A percentile compares a stretch with the other conserved stretches of the same genome.
Evolutionary conservation across 2,113 vertebrate genomes (phyloP).

Genomic region (Chionodraco myersi): DNA sequence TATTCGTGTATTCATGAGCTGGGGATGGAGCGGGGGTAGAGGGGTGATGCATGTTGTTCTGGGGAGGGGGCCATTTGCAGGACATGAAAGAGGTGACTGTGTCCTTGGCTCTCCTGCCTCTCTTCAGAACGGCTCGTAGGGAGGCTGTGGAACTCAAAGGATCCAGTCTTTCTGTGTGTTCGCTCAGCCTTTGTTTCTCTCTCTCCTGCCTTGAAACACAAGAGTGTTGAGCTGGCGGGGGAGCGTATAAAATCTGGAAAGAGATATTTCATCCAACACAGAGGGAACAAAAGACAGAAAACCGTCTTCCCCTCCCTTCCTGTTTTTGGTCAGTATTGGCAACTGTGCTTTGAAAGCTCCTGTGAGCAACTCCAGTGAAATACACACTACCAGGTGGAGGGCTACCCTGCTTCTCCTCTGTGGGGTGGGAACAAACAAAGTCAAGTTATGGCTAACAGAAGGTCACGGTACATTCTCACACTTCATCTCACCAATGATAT

Average conservation of each 20-base stretch:
- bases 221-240: slow-evolving; percentile 29
- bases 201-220: slow-evolving; percentile 31
- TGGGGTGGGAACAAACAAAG: too few relatives aligned
- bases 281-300: slow-evolving; percentile 26
- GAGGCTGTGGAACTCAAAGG: slow-evolving; percentile 16
- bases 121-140: background rate
- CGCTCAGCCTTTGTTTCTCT: slow-evolving; percentile 12
- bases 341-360: background rate
- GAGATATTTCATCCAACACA: slow-evolving; percentile 38
- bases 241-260: slow-evolving; percentile 33
- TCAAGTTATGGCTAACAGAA: background rate
- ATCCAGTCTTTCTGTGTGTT: background rate
- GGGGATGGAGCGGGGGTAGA: background rate
- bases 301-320: slow-evolving; percentile 5
- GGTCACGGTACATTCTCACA: background rate
- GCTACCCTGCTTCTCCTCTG: too few relatives aligned
- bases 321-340: slow-evolving; percentile 1
- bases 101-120: slow-evolving; percentile 20
- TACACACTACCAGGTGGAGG: background rate
- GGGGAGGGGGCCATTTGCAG: background rate
- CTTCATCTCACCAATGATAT: background rate
- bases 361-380: background rate
- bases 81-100: slow-evolving; percentile 10
- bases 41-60: background rate
- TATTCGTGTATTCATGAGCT: background rate